Conservation (phyloP, 2,888 invertebrate genomes). For the Lochmaea capreae region DNA sequence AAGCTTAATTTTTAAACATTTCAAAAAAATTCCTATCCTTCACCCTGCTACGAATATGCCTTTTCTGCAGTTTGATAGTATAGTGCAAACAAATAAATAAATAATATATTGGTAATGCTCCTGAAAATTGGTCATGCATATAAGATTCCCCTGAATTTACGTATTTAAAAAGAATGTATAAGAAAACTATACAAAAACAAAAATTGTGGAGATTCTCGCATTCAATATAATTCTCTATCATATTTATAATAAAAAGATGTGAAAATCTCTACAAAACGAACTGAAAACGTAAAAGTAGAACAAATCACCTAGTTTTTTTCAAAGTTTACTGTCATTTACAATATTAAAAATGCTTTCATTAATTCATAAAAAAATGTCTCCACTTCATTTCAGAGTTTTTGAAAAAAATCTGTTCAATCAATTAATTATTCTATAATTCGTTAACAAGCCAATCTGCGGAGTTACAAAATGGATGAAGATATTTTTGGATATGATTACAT, state of each 20-base stretch:
- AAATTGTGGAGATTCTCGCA: slow-evolving; percentile 54
- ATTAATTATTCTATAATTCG: slow-evolving; percentile 5
- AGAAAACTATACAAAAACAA: slow-evolving; percentile 57
- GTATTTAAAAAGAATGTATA: slow-evolving; percentile 52
- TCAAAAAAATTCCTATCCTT: background rate
- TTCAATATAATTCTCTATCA: slow-evolving; percentile 53
- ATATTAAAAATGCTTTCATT: slow-evolving; percentile 46
- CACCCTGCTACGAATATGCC: background rate
- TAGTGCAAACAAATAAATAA: slow-evolving; percentile 7
- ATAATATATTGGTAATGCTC: background rate
- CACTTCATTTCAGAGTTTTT: slow-evolving; percentile 43
- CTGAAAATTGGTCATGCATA: background rate
- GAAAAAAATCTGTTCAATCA: slow-evolving; percentile 43
- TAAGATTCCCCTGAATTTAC: slow-evolving; percentile 50
- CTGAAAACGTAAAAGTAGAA: slow-evolving; percentile 40
- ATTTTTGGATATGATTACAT: slow-evolving; percentile 1
- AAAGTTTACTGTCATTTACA: slow-evolving; percentile 47
- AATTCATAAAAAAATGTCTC: slow-evolving; percentile 49
- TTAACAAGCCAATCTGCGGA: slow-evolving; percentile 13
- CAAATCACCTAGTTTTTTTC: slow-evolving; percentile 42
- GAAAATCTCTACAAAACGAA: slow-evolving; percentile 51
- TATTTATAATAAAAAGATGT: slow-evolving; percentile 55
- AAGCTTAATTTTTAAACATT: no score
- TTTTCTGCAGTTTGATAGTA: slow-evolving; percentile 16
- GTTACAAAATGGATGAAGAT: slow-evolving; percentile 7